Evolutionary conservation across 2,888 invertebrate genomes (phyloP), one percentile per base, ranked within the genome.

Genomic region (Euclidia mi): DNA sequence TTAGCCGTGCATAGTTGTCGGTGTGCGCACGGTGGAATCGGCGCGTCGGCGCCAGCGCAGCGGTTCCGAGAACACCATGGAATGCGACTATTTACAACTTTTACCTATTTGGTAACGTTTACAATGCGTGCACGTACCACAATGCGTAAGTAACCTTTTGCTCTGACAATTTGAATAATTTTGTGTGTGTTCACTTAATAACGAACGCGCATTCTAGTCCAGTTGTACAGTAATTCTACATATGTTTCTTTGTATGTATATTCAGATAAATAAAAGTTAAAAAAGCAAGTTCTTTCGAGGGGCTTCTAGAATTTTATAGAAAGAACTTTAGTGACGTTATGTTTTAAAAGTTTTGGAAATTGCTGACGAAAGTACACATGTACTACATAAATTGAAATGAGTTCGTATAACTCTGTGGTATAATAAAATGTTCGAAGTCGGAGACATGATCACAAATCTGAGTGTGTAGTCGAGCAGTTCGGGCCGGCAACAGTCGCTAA

Each of bases 1-100:
- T 74, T 82, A 76, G 75, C 68, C 82, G 78, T 59, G 66, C 55
- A 62, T 66, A 65, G 61, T 63, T 66, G 61, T 65, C 72, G 75
- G 7, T 7, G 10, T 7, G 45, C 10, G 65, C 67, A 65, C 64
- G 10, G 40, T 40, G 45, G 40, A 37, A 50, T 17, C 70, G 77
- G 66, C 65, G 52, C 56, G 56, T 59, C 87, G 90, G 91, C 91
- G 91, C 90, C 90, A 85, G 76, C 70, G 76, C 78, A 71, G 81
- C 82, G 76, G 79, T 93, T 91, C 91, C 86, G 78, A 89, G 91
- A 93, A 92, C 87, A 81, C 86, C 72, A 75, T 75, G 91, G 91
- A 89, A 91, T 92, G 91, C 87, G 88, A 89, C 91, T 91, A 89
- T 92, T 94, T 91, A 91, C 90, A 91, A 92, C 90, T 90, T 91